These are phyloP conservation scores for Myanophis thanlyinensis DNA, from an alignment of 2,113 vertebrate species.

Conservation along the genomic window DNA sequence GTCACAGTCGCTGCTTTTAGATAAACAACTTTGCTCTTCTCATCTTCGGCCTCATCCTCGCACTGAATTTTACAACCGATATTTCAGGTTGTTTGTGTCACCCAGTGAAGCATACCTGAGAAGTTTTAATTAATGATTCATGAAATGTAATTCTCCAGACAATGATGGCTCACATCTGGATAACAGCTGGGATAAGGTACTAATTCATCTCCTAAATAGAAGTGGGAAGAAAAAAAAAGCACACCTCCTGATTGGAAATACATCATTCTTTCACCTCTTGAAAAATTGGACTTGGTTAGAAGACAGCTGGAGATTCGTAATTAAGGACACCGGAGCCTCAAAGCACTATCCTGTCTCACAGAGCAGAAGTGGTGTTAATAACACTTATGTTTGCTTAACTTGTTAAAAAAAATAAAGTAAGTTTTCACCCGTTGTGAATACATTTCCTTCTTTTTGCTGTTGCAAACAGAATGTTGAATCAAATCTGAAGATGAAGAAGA, in stretches of 20 bases:
- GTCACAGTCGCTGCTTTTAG: background rate
- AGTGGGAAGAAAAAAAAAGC: background rate
- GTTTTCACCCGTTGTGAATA: too few species aligned
- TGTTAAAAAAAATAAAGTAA: background rate
- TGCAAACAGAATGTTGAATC: background rate
- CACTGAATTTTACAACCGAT: background rate
- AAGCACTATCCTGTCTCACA: background rate
- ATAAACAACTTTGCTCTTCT: background rate
- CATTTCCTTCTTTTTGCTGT: background rate
- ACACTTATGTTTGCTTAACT: background rate
- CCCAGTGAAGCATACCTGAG: background rate
- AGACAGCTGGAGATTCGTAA: slow-evolving; percentile 34
- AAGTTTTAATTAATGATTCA: background rate
- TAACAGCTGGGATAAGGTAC: background rate
- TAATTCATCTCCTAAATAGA: background rate
- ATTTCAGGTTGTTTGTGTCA: background rate
- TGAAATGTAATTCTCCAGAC: background rate
- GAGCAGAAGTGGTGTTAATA: slow-evolving; percentile 19
- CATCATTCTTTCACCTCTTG: background rate
- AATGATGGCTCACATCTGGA: background rate
- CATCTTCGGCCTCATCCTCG: background rate
- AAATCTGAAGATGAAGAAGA: background rate
- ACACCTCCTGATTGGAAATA: background rate
- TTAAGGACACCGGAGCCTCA: background rate
- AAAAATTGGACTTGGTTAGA: background rate